Percentiles rank a stretch among this genome's conserved stretches.
phyloP scores from a whole-genome alignment of 2,113 vertebrate species.

The Elephantulus edwardii region DNA sequence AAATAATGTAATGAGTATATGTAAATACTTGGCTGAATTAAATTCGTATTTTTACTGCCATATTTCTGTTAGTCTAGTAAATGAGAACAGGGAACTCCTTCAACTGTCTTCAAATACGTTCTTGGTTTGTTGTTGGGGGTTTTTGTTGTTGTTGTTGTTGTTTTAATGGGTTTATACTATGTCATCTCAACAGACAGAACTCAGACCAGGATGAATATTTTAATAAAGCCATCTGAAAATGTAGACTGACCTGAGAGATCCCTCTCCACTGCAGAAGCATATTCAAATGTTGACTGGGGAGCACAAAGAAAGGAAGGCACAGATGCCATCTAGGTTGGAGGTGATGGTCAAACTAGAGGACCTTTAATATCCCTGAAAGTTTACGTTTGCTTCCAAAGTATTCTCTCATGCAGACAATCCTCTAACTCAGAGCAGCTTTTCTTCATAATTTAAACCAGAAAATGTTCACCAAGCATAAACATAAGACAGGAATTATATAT shows the following conservation, averaged over 20 bases:
- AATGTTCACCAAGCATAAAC: background rate
- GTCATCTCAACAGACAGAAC: background rate
- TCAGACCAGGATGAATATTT: background rate
- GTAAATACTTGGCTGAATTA: background rate
- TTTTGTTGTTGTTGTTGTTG: too few species aligned
- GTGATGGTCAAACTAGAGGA: background rate
- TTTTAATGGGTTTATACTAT: background rate
- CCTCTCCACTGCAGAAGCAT: background rate
- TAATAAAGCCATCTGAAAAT: background rate
- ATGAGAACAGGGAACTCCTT: background rate
- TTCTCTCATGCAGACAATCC: background rate
- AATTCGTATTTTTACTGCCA: background rate
- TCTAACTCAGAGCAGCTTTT: background rate
- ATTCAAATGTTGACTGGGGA: background rate
- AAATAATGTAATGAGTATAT: constrained; percentile 1
- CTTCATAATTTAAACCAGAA: background rate
- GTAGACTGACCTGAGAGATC: background rate
- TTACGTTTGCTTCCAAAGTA: background rate
- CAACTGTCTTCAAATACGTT: background rate
- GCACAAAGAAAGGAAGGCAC: background rate
- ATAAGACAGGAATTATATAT: background rate
- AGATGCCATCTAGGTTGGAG: background rate
- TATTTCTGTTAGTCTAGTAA: background rate
- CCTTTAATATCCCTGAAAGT: background rate
- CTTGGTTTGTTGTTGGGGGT: background rate